Evolutionary conservation across 2,888 invertebrate species (phyloP).

Genomic region (Eretmocerus hayati): DNA sequence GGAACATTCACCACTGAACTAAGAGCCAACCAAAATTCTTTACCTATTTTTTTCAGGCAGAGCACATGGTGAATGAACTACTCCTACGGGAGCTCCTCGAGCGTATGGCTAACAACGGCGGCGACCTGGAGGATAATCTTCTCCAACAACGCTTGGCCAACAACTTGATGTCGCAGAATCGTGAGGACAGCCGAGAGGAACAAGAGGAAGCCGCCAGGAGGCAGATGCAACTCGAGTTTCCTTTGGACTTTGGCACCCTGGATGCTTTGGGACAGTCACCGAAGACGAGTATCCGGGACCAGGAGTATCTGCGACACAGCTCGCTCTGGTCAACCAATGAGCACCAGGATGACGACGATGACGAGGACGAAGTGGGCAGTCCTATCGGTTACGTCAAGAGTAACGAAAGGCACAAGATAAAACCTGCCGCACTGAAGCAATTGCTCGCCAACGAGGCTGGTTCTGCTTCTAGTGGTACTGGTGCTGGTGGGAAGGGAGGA

Average conservation of each 20-base stretch:
- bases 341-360: conserved; percentile 34
- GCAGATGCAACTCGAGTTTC: conserved; percentile 42
- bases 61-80: conserved; percentile 63
- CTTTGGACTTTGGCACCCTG: conserved; percentile 65
- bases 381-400: no score
- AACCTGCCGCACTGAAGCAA: conserved; percentile 20
- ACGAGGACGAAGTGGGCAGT: conserved; percentile 41
- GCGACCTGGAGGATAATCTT: conserved; percentile 63
- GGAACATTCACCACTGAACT: no score
- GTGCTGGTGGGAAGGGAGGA: conserved; percentile 50
- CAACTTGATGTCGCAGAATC: conserved; percentile 49
- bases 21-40: no score
- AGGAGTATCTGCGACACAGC: conserved; percentile 81
- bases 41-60: no score
- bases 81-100: conserved; percentile 70
- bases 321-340: conserved; percentile 68
- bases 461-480: background rate
- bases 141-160: no score
- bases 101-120: conserved; percentile 64
- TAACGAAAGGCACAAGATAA: conserved; percentile 43
- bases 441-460: background rate
- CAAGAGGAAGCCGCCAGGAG: conserved; percentile 38
- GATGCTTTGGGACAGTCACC: conserved; percentile 58
- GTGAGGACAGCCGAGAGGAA: conserved; percentile 44
- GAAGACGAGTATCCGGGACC: conserved; percentile 76